Evolutionary conservation across 2,113 vertebrate genomes (phyloP).

Genomic region (Sceloporus tristichus): DNA sequence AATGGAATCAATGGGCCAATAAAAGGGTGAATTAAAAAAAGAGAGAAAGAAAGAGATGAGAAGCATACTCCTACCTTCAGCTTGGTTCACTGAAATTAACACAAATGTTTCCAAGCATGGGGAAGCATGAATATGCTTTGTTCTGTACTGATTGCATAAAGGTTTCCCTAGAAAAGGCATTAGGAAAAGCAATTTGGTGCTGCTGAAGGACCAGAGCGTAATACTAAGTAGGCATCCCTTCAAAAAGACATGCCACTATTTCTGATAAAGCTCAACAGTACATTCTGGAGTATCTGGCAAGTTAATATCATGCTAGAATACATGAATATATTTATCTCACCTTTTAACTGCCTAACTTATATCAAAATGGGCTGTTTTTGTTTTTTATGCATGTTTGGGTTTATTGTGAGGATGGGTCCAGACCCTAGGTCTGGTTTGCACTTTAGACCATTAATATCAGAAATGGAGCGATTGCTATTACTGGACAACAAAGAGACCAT

Average conservation of each 20-base stretch:
- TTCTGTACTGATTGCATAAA: conserved; percentile 3
- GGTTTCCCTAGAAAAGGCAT: background rate
- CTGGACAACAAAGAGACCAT: background rate
- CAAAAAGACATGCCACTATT: background rate
- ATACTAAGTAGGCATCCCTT: background rate
- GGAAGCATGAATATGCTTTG: background rate
- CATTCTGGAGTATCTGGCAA: too few species aligned
- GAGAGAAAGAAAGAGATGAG: background rate
- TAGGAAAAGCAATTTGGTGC: background rate
- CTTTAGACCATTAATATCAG: background rate
- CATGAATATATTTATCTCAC: background rate
- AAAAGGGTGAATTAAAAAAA: background rate
- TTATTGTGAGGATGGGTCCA: background rate
- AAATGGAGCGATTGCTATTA: background rate
- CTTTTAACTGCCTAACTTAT: background rate
- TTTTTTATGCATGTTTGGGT: too few species aligned
- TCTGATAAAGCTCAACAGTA: background rate
- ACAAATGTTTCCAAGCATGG: conserved; percentile 16
- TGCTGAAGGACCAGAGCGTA: background rate
- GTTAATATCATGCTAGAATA: background rate
- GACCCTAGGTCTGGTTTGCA: background rate
- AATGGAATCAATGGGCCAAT: background rate
- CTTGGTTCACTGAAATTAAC: conserved; percentile 24
- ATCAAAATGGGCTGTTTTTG: background rate
- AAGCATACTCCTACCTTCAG: background rate